Conservation (phyloP, 2,888 invertebrate genomes). For the Ectemnius cavifrons region DNA sequence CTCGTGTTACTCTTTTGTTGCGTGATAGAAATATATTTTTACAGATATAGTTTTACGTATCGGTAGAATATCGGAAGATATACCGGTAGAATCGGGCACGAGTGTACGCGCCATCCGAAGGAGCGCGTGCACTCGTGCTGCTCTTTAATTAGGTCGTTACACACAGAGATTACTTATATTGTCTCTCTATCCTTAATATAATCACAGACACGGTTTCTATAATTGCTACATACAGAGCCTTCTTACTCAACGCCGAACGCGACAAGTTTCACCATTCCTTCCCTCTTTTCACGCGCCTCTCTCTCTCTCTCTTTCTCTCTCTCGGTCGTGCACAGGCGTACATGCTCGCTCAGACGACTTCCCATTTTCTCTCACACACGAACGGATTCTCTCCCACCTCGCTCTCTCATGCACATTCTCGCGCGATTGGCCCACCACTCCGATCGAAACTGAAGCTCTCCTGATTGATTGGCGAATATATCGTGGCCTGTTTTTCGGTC, state of each 20-base stretch:
- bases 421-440: not conserved
- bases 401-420: not conserved
- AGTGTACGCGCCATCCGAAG: constrained; percentile 14
- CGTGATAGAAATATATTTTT: constrained; percentile 44
- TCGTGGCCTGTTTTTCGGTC: too few species aligned
- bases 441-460: too few species aligned
- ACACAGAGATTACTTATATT: constrained; percentile 60
- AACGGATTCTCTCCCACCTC: constrained; percentile 19
- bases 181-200: constrained; percentile 70
- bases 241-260: constrained; percentile 66
- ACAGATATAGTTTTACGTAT: constrained; percentile 47
- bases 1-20: not conserved
- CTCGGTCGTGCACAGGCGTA: constrained; percentile 10
- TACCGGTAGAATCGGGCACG: constrained; percentile 8
- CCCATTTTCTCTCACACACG: constrained; percentile 15
- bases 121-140: constrained; percentile 35
- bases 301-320: constrained; percentile 18
- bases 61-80: constrained; percentile 35
- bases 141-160: constrained; percentile 57
- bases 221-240: constrained; percentile 73
- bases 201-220: constrained; percentile 75
- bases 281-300: constrained; percentile 1
- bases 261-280: constrained; percentile 54
- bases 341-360: constrained; percentile 13
- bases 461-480: too few species aligned